Base-by-base conservation (phyloP, 2,888 invertebrate species). In the Napeogenes inachia region DNA sequence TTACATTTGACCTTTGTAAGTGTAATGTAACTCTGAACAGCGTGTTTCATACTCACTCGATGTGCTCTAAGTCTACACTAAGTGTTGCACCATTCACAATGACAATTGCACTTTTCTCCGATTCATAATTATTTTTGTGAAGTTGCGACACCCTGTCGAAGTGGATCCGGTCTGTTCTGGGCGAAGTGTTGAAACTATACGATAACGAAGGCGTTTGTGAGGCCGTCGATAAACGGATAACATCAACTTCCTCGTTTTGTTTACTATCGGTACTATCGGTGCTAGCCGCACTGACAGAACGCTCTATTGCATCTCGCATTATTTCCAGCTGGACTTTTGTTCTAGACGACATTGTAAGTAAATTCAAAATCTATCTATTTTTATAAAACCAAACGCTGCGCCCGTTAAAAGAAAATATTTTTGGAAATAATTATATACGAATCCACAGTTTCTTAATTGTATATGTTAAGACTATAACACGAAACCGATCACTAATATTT, bases 291-390 rank as follows among this genome's bases (percentile, higher is more conserved):
- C 21, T 21, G 1, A 1, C 21, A 21, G 21, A 21, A 58, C 61
- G 56, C 45, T 66, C 57, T 4, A 50, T 32, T 54, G 56, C n/a
- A 58, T 61, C 45, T n/a, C 10, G 54, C 32, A 46, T n/a, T 53
- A 57, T 53, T 46, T 65, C 64, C 2, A 60, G 50, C 53, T 62
- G 57, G 35, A 62, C 55, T 62, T 66, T 65, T 50, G 71, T 74
- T 64, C 64, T 73, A 53, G 76, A 77, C 42, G 75, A 75, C 38
- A 75, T 68, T 70, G 38, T 75, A 74, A 54, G 80, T 75, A 80
- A 82, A 81, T 45, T 55, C 64, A 13, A 30, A 13, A 56, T 21
- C 59, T 59, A 56, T 54, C 6, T 55, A 62, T 47, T 32, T 13
- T n/a, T 57, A 53, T 13, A 57, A 62, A 58, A 33, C 13, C 42